phyloP scores from a whole-genome alignment of 2,888 invertebrate genomes.

The Hypena proboscidalis region DNA sequence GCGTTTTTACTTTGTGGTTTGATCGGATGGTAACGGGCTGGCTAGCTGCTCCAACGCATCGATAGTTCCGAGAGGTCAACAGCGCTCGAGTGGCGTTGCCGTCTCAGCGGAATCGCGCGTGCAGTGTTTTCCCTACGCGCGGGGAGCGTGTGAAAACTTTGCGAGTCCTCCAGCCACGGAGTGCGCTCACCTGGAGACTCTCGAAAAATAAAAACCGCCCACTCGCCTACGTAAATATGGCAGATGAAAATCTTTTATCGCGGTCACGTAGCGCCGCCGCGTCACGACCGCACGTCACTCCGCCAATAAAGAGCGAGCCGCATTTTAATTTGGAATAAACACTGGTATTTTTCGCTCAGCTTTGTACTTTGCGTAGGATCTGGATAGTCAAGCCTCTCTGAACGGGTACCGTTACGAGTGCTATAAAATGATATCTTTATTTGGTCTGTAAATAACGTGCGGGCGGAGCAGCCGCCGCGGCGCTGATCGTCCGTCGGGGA shows the following conservation, averaged over 20 bases:
- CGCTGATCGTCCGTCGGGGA: constrained; percentile 61
- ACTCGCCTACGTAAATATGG: constrained; percentile 83
- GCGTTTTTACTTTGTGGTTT: constrained; percentile 62
- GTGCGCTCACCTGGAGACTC: constrained; percentile 71
- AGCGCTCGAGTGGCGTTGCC: constrained; percentile 50
- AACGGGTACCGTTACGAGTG: constrained; percentile 60
- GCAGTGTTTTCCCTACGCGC: constrained; percentile 62
- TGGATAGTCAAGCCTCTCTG: constrained; percentile 62
- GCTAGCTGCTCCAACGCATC: constrained; percentile 59
- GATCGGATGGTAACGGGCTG: constrained; percentile 56
- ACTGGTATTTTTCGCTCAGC: constrained; percentile 74
- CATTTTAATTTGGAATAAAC: constrained; percentile 82
- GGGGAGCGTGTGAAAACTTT: constrained; percentile 79
- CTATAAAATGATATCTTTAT: constrained; percentile 72
- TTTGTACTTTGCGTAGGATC: constrained; percentile 56
- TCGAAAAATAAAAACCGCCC: constrained; percentile 83
- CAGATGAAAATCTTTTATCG: constrained; percentile 86
- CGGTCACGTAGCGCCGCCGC: constrained; percentile 82
- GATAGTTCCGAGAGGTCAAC: constrained; percentile 59
- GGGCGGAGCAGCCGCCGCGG: constrained; percentile 52
- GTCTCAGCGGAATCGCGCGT: constrained; percentile 36
- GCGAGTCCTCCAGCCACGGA: constrained; percentile 59
- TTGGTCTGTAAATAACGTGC: constrained; percentile 70
- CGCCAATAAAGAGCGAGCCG: constrained; percentile 78
- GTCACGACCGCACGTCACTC: constrained; percentile 84